Evolutionary conservation across 1,140 invertebrate species (phyloP).

Genomic region (Augochlora pura): DNA sequence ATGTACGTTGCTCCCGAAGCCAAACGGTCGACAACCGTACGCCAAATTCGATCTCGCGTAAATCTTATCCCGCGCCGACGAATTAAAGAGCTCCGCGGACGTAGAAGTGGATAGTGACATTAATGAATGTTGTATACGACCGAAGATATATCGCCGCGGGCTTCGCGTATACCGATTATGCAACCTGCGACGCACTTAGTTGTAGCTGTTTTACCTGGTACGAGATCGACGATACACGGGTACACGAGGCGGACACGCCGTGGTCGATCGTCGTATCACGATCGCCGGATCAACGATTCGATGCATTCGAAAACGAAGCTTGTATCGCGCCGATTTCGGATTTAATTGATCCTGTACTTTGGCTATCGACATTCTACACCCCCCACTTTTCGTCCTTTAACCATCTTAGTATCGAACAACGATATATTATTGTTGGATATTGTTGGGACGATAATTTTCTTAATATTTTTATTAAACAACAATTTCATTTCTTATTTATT

Average conservation of each 20-base stretch:
- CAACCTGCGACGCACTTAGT: constrained; percentile 40
- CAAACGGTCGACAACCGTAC: no score
- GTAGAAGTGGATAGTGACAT: constrained; percentile 26
- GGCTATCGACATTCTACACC: no score
- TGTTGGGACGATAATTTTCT: no score
- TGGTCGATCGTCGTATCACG: not conserved
- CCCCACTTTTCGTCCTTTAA: no score
- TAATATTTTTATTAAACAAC: no score
- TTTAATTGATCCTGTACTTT: no score
- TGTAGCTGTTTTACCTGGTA: constrained; percentile 16
- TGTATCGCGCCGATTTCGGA: no score
- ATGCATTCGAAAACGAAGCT: no score
- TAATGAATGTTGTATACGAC: constrained; percentile 53
- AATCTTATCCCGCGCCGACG: constrained; percentile 2
- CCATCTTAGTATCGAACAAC: no score
- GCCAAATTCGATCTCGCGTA: constrained; percentile 29
- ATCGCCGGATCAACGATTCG: constrained; percentile 4
- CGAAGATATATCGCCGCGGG: constrained; percentile 29
- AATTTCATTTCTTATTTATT: no score
- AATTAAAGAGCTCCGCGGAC: not conserved
- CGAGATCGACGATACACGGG: constrained; percentile 43
- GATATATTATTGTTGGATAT: no score
- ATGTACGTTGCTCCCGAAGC: no score
- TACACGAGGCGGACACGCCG: constrained; percentile 4
- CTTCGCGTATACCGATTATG: constrained; percentile 35